Conservation (phyloP, 53 echinoderm and acorn worm species). For the Zoroaster sp. region DNA sequence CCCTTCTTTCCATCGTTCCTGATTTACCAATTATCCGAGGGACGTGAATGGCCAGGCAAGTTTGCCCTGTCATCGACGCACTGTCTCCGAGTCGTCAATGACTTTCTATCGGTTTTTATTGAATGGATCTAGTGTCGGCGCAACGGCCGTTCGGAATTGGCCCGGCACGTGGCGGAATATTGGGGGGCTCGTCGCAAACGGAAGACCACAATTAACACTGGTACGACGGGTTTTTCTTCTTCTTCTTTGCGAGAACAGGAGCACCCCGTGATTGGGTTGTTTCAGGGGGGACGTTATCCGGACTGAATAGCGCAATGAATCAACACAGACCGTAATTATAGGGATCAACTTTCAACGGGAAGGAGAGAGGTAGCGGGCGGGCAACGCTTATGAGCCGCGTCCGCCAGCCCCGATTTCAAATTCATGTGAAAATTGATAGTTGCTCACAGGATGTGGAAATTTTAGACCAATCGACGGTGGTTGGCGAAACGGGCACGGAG, state of each 20-base stretch:
- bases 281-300: background rate
- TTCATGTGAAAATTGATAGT: slow-evolving; percentile 62
- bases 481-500: background rate
- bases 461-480: slow-evolving; percentile 39
- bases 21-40: slow-evolving; percentile 7
- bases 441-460: slow-evolving; percentile 48
- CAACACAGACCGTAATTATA: slow-evolving; percentile 38
- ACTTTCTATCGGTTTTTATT: slow-evolving; percentile 10
- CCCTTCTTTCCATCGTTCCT: background rate
- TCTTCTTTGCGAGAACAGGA: background rate
- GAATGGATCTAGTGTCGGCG: slow-evolving; percentile 8
- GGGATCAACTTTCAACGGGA: slow-evolving; percentile 21
- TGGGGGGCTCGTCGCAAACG: background rate
- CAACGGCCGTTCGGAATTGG: slow-evolving; percentile 6
- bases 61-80: background rate
- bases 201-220: slow-evolving; percentile 34
- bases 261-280: background rate
- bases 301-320: slow-evolving; percentile 4
- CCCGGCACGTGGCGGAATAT: slow-evolving; percentile 32
- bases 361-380: background rate
- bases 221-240: background rate
- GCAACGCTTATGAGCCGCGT: background rate
- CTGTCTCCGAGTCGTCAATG: background rate
- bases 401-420: slow-evolving; percentile 28
- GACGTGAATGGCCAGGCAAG: background rate